Conservation (phyloP, 1,140 invertebrate species). For the Cydia pomonella region DNA sequence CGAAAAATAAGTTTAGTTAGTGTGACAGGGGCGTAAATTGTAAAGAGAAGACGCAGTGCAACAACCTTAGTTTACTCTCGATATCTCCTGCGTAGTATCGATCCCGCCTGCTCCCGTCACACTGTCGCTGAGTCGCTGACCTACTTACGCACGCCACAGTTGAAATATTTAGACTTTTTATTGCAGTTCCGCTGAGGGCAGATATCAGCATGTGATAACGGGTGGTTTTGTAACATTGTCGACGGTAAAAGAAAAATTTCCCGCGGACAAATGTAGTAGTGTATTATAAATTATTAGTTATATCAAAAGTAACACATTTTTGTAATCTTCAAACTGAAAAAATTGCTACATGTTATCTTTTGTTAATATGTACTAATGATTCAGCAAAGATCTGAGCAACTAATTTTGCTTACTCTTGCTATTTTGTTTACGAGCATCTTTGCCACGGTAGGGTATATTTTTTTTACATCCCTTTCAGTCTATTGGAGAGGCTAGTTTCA, state of each 20-base stretch:
- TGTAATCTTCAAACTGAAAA: too few relatives aligned
- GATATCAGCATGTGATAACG: slow-evolving; percentile 22
- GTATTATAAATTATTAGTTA: background rate
- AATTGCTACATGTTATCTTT: too few relatives aligned
- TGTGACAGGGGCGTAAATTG: background rate
- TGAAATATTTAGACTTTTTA: slow-evolving; percentile 30
- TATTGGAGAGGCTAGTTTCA: too few relatives aligned
- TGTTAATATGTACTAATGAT: too few relatives aligned
- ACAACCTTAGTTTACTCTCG: slow-evolving; percentile 43
- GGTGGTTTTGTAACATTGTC: background rate
- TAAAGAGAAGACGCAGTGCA: slow-evolving; percentile 43
- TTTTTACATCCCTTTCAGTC: too few relatives aligned
- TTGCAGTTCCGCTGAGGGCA: slow-evolving; percentile 23
- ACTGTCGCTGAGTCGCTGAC: slow-evolving; percentile 43
- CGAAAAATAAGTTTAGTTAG: background rate
- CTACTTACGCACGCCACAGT: slow-evolving; percentile 42
- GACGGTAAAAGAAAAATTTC: background rate
- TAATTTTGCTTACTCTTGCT: too few relatives aligned
- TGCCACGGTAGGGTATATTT: too few relatives aligned
- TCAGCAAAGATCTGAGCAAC: too few relatives aligned
- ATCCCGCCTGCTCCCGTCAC: slow-evolving; percentile 48
- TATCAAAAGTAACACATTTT: background rate
- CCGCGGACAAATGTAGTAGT: background rate
- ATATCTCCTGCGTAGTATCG: slow-evolving; percentile 51
- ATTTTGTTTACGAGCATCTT: too few relatives aligned